A percentile compares a stretch with the other conserved stretches of the same genome.
phyloP scores from a whole-genome alignment of 1,140 invertebrate species.

The Cyphomyrmex costatus region DNA sequence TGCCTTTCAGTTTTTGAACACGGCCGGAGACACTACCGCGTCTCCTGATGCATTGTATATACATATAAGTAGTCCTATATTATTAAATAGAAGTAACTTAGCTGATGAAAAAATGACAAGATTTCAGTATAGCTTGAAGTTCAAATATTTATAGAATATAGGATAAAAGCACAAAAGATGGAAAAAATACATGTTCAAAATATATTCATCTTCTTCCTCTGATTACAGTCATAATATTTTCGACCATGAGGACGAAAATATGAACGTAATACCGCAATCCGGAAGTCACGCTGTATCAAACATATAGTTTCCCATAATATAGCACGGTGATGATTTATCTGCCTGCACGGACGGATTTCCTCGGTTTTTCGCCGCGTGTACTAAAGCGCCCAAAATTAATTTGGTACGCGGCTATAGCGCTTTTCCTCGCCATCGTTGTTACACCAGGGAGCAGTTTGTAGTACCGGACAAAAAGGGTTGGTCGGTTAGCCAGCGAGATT shows the following conservation, averaged over 20 bases:
- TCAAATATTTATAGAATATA: not conserved
- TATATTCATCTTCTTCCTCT: not conserved
- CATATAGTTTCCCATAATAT: constrained; percentile 16
- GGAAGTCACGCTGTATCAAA: constrained; percentile 20
- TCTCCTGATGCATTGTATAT: too few relatives aligned
- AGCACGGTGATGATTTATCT: constrained; percentile 48
- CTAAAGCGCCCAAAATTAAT: constrained; percentile 65
- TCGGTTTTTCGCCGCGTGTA: constrained; percentile 48
- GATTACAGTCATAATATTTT: constrained; percentile 10
- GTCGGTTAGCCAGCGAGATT: constrained; percentile 63
- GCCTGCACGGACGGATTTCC: constrained; percentile 1
- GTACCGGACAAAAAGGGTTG: constrained; percentile 48
- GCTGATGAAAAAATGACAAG: not conserved
- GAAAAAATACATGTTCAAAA: not conserved
- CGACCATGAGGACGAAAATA: not conserved
- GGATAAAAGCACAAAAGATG: not conserved
- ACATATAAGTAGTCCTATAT: too few relatives aligned
- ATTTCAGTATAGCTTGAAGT: not conserved
- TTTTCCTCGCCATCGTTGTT: constrained; percentile 33
- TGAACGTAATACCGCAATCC: not conserved
- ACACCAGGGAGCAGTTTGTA: constrained; percentile 40
- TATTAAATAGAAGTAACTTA: not conserved
- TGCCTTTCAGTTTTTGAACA: too few relatives aligned
- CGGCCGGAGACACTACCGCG: too few relatives aligned
- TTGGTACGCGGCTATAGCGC: constrained; percentile 39